Percentiles rank a stretch among this genome's conserved stretches.
Evolutionary conservation across 1,140 invertebrate genomes (phyloP).

Genomic region (Papilio glaucus): DNA sequence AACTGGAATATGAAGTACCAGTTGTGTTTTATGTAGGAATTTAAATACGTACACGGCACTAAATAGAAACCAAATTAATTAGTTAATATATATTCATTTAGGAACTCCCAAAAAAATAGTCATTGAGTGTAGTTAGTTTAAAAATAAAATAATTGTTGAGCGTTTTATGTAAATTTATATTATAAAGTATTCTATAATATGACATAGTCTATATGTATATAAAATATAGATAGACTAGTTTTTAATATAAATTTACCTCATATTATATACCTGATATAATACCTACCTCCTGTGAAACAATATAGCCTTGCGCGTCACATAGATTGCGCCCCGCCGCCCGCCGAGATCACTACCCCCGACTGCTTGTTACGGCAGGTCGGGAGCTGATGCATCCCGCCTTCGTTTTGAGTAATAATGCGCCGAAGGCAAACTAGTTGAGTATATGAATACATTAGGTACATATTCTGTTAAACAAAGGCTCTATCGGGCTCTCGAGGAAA

Average conservation of each 20-base stretch:
- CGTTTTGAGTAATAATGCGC: constrained; percentile 26
- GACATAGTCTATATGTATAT: too few relatives aligned
- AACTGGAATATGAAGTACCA: background rate
- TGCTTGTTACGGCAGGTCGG: background rate
- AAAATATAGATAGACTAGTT: too few relatives aligned
- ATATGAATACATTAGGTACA: constrained; percentile 25
- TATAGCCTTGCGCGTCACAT: background rate
- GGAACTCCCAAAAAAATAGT: too few relatives aligned
- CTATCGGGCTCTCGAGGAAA: constrained; percentile 14
- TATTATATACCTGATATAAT: background rate
- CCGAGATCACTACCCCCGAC: background rate
- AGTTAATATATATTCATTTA: background rate
- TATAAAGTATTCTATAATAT: too few relatives aligned
- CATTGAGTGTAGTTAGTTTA: too few relatives aligned
- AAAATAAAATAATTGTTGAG: too few relatives aligned
- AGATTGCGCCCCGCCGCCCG: too few relatives aligned
- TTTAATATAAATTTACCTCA: too few relatives aligned
- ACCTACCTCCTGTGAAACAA: background rate
- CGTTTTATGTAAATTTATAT: too few relatives aligned
- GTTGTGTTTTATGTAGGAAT: background rate
- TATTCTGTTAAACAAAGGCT: constrained; percentile 28
- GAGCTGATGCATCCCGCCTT: background rate
- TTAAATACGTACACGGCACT: background rate
- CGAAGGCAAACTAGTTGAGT: constrained; percentile 17
- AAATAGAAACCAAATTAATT: background rate